Evolutionary conservation across 2,888 invertebrate genomes (phyloP), one percentile per base, ranked within the genome.

Genomic region (Lacanobia oleracea): DNA sequence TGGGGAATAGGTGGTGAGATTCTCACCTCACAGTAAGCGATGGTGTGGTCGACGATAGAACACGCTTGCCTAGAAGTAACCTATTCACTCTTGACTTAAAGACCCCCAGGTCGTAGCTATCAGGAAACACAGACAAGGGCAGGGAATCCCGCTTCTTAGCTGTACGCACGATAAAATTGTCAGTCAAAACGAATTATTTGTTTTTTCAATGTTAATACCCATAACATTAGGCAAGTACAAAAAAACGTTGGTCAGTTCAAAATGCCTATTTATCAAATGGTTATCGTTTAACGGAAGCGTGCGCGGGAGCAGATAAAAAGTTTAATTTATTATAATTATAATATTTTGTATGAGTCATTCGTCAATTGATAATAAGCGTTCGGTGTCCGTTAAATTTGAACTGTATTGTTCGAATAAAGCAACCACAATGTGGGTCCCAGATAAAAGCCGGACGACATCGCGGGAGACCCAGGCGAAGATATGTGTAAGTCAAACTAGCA

Each of bases 201-300:
- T 48, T 48, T 48, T 8, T 18, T 18, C 7, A 14, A 60, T 27
- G 4, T 27, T 10, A 66, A 27, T 2, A 45, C 21, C 21, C 2
- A 53, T 12, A 51, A 40, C 9, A 67, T 43, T 37, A 56, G 45
- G 16, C 45, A 16, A 21, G 14, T 0, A 40, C 14, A 6, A 21
- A 21, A 56, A 62, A 70, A 59, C 37, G 60, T 75, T 75, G 51
- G 59, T 16, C 56, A 57, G 56, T 50, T 68, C 54, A 54, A 50
- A 72, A 45, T 10, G 21, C 27, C 37, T 51, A 45, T 37, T 69
- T 75, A 81, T 81, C 78, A 73, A 23, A 62, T 54, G 40, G 48
- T 66, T 83, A 82, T 81, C 71, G 59, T 48, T 10, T n/a, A 56
- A 68, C 77, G 84, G 81, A 81, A 83, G 81, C 81, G 67, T 73